phyloP scores from a whole-genome alignment of 2,888 invertebrate species.

The Eupsilia transversa region DNA sequence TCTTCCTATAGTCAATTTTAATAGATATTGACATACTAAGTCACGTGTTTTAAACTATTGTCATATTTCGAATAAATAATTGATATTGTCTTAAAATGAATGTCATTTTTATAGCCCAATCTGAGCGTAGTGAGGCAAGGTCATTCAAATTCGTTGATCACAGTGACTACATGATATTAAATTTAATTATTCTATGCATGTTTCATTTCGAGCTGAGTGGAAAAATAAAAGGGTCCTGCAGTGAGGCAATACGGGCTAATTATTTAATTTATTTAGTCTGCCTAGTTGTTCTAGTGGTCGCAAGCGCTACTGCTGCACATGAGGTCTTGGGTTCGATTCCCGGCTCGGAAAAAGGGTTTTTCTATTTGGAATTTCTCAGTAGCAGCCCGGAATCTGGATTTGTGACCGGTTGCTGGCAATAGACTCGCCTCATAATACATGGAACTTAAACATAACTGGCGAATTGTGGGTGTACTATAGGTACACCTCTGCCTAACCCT shows the following conservation, averaged over 20 bases:
- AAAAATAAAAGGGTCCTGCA: neutral
- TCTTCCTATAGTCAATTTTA: constrained; percentile 15
- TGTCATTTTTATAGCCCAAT: neutral
- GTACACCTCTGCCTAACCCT: too few relatives aligned
- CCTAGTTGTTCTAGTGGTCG: too few relatives aligned
- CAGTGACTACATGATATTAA: neutral
- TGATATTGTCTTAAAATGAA: neutral
- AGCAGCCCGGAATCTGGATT: too few relatives aligned
- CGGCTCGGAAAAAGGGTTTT: too few relatives aligned
- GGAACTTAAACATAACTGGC: too few relatives aligned
- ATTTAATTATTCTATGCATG: neutral
- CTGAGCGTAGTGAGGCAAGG: neutral
- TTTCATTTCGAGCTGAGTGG: neutral
- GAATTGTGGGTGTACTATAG: too few relatives aligned
- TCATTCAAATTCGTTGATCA: constrained; percentile 15
- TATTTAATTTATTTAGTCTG: neutral
- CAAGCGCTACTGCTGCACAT: too few relatives aligned
- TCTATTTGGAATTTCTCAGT: too few relatives aligned
- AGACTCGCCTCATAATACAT: too few relatives aligned
- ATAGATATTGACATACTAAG: constrained; percentile 4
- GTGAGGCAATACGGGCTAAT: neutral
- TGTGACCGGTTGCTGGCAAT: too few relatives aligned
- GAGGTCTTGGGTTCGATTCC: too few relatives aligned
- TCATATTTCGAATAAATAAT: constrained; percentile 11
- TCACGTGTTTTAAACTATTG: constrained; percentile 10